Conservation (phyloP, 1,140 invertebrate species). For the Bombus haemorrhoidalis region DNA sequence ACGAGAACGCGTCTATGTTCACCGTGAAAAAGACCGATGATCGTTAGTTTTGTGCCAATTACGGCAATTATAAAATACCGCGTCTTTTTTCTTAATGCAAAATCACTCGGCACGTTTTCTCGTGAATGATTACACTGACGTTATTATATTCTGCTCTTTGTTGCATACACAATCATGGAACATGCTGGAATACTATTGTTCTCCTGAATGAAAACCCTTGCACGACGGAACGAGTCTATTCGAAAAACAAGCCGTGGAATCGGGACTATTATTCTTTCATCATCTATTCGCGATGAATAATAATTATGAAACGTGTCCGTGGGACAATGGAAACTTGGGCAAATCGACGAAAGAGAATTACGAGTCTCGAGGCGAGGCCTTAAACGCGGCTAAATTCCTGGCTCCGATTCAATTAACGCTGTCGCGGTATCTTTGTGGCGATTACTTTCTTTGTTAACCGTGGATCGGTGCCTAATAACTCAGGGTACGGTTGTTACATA, state of each 20-base stretch:
- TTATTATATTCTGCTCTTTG: conserved; percentile 36
- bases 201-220: conserved; percentile 37
- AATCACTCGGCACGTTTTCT: conserved; percentile 50
- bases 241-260: conserved; percentile 45
- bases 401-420: not conserved
- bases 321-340: conserved; percentile 20
- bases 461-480: not conserved
- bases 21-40: conserved; percentile 10
- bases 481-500: not conserved
- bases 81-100: conserved; percentile 53
- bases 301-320: conserved; percentile 42
- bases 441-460: not conserved
- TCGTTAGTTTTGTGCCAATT: conserved; percentile 69
- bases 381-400: not conserved
- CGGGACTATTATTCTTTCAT: conserved; percentile 48
- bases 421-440: not conserved
- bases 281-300: conserved; percentile 29
- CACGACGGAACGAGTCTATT: conserved; percentile 11
- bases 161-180: not conserved
- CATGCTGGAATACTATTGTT: conserved; percentile 52
- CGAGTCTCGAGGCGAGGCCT: not conserved
- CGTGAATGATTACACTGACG: conserved; percentile 19
- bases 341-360: not conserved
- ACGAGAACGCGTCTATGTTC: not conserved
- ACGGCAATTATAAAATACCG: conserved; percentile 63